A percentile compares a stretch with the other conserved stretches of the same genome.
These are phyloP conservation scores for Trissonchulus sp. DNA, from an alignment of 2,888 invertebrate species.

Conservation along the genomic window DNA sequence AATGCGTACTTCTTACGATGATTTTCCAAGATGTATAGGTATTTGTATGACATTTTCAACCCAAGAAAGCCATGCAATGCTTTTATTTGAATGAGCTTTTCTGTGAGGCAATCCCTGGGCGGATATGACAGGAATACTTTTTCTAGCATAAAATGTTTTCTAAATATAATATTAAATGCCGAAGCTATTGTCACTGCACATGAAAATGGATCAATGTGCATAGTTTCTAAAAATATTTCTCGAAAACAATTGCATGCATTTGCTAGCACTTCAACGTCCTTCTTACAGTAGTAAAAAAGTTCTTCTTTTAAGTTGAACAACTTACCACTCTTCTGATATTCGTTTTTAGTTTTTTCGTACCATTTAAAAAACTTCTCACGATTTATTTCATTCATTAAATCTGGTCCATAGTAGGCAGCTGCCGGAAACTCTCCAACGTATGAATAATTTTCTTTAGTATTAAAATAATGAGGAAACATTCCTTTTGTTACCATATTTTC, in stretches of 20 bases:
- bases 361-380: background rate
- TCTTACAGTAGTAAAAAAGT: background rate
- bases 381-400: background rate
- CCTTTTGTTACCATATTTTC: background rate
- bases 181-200: constrained; percentile 18
- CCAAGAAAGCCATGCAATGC: background rate
- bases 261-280: constrained; percentile 4
- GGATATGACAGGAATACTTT: constrained; percentile 1
- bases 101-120: background rate
- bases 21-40: background rate
- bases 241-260: constrained; percentile 14
- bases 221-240: constrained; percentile 14
- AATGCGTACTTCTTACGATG: constrained; percentile 6
- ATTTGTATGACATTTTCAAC: background rate
- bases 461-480: constrained; percentile 18
- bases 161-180: background rate
- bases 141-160: background rate
- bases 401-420: background rate
- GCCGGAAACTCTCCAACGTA: background rate
- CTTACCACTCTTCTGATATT: background rate
- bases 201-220: background rate
- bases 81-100: background rate
- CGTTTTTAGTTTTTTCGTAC: background rate
- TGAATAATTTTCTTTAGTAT: background rate
- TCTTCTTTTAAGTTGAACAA: background rate